Evolutionary conservation across 2,797 vertebrate genomes (phyloP).

Genomic region (Pangasius mekongensis): DNA sequence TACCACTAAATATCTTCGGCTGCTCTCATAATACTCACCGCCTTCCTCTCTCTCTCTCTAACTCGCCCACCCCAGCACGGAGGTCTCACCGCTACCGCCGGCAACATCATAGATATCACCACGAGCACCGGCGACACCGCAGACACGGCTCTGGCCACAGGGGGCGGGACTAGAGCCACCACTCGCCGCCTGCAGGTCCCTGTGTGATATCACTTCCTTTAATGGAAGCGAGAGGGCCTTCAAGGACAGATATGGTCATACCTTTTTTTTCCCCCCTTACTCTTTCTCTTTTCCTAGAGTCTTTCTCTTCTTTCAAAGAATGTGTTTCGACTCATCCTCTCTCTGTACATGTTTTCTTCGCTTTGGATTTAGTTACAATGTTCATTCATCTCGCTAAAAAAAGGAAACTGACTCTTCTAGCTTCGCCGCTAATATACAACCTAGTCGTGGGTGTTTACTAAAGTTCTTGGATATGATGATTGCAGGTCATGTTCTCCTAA

Average conservation of each 20-base stretch:
- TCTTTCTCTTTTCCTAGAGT: slow-evolving; percentile 43
- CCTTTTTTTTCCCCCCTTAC: not conserved
- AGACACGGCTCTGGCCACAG: slow-evolving; percentile 74
- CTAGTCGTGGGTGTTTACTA: slow-evolving; percentile 36
- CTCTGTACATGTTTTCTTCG: slow-evolving; percentile 7
- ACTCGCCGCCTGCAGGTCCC: slow-evolving; percentile 62
- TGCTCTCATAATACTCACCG: not conserved
- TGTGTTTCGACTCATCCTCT: slow-evolving; percentile 25
- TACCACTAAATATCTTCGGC: too few relatives aligned
- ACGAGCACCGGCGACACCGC: slow-evolving; percentile 84
- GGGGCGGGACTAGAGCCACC: slow-evolving; percentile 71
- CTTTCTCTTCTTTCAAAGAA: slow-evolving; percentile 41
- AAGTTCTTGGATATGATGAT: slow-evolving; percentile 13
- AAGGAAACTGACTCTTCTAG: slow-evolving; percentile 11
- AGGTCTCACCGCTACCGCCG: slow-evolving; percentile 87
- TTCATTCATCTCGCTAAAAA: not conserved
- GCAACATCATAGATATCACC: slow-evolving; percentile 83
- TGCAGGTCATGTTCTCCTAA: slow-evolving; percentile 20
- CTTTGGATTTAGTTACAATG: slow-evolving; percentile 11
- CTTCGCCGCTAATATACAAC: slow-evolving; percentile 26
- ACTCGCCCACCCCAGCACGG: slow-evolving; percentile 73
- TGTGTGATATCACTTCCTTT: slow-evolving; percentile 31
- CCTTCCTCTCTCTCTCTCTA: not conserved
- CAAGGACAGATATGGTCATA: slow-evolving; percentile 49
- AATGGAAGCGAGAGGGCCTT: slow-evolving; percentile 39